Conservation (phyloP, 2,113 vertebrate species). For the Pseudopodoces humilis region DNA sequence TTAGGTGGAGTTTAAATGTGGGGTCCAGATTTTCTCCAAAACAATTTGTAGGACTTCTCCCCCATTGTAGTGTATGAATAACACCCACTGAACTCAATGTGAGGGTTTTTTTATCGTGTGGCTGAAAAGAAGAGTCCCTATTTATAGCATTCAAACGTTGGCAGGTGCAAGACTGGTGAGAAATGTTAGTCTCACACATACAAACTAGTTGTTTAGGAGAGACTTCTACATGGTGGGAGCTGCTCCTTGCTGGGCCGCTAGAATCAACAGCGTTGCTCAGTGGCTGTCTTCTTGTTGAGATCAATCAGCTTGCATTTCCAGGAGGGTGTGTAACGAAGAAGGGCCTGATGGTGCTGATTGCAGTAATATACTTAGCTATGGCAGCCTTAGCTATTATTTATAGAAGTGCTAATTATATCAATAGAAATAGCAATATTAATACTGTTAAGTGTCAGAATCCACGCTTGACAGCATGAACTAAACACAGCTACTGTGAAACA, state of each 20-base stretch:
- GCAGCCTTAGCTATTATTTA: slow-evolving; percentile 74
- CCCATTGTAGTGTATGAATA: background rate
- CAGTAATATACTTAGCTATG: slow-evolving; percentile 72
- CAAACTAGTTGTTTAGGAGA: slow-evolving; percentile 74
- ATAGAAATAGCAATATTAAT: slow-evolving; percentile 82
- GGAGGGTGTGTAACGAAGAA: slow-evolving; percentile 46
- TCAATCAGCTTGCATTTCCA: slow-evolving; percentile 50
- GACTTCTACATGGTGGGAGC: slow-evolving; percentile 60
- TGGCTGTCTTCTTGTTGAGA: slow-evolving; percentile 41
- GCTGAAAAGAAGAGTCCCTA: slow-evolving; percentile 48
- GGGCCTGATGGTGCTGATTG: slow-evolving; percentile 60
- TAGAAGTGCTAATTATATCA: slow-evolving; percentile 80
- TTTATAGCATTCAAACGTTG: slow-evolving; percentile 63
- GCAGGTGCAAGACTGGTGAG: slow-evolving; percentile 74
- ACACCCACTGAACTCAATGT: slow-evolving; percentile 2
- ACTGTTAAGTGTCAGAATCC: slow-evolving; percentile 77
- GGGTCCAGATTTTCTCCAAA: background rate
- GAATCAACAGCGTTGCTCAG: slow-evolving; percentile 33
- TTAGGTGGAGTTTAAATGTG: background rate
- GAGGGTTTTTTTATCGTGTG: background rate
- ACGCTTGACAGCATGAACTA: slow-evolving; percentile 75
- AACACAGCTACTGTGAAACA: slow-evolving; percentile 75
- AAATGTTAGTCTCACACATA: slow-evolving; percentile 79
- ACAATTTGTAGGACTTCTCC: background rate
- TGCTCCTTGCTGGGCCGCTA: slow-evolving; percentile 54